Conservation (phyloP, 2,113 vertebrate genomes). For the Crocuta crocuta region DNA sequence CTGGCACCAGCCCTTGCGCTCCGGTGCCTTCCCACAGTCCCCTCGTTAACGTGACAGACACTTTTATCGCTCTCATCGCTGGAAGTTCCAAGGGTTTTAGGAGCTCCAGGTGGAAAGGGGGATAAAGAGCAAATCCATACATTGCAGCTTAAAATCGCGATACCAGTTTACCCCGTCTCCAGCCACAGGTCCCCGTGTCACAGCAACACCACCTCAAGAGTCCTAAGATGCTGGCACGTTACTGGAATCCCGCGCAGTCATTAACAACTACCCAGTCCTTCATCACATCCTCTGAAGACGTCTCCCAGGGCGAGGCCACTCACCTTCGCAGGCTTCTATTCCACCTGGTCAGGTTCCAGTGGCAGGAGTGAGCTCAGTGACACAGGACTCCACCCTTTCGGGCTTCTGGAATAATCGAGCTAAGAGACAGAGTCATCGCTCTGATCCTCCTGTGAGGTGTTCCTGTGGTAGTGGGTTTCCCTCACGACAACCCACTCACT, state of each 20-base stretch:
- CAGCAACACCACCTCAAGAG: background rate
- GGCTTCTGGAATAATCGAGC: accelerated
- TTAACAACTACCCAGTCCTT: background rate
- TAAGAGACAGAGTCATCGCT: accelerated
- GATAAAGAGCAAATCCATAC: background rate
- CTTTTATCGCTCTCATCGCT: no score
- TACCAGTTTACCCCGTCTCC: background rate
- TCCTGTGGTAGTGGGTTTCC: accelerated
- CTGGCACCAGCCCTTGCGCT: no score
- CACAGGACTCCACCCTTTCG: accelerated
- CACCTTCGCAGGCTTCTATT: accelerated
- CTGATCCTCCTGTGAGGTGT: background rate
- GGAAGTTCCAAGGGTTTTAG: background rate
- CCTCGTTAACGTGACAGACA: background rate
- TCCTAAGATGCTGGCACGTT: background rate
- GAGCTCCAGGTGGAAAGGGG: background rate
- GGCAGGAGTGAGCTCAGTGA: background rate
- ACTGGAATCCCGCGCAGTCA: background rate
- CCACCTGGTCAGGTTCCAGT: background rate
- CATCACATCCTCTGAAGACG: accelerated
- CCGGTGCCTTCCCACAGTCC: no score
- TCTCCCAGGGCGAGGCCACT: background rate
- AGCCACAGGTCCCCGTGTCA: no score
- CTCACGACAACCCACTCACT: accelerated
- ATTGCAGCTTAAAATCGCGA: background rate